These are phyloP conservation scores for Platanista minor DNA, from an alignment of 2,113 vertebrate genomes.

Conservation along the genomic window DNA sequence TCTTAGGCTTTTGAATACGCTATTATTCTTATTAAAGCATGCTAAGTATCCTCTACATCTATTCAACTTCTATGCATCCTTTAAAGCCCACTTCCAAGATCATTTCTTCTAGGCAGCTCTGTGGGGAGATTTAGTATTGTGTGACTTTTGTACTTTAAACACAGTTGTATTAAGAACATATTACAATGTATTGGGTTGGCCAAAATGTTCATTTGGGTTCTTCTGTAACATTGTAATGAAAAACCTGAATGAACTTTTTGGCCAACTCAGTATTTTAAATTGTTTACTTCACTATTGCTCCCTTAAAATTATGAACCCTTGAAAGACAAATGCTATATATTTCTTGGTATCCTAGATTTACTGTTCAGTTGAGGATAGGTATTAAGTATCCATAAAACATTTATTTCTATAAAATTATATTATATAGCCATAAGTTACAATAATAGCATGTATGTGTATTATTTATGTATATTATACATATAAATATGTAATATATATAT, in stretches of 20 bases:
- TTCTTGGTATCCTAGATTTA: conserved; percentile 11
- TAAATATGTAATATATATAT: neutral
- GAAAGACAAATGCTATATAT: neutral
- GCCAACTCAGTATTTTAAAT: no score
- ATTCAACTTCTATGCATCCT: neutral
- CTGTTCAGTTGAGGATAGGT: neutral
- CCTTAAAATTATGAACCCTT: neutral
- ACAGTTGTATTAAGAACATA: neutral
- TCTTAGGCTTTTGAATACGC: neutral
- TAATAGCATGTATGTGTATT: neutral
- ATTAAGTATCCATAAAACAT: neutral
- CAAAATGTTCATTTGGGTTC: no score
- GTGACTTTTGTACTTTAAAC: neutral
- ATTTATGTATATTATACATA: neutral
- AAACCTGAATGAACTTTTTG: no score
- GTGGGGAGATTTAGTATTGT: neutral
- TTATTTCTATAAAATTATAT: neutral
- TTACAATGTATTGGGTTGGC: neutral
- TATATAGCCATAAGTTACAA: neutral
- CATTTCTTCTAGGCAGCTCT: neutral
- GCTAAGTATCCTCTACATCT: neutral
- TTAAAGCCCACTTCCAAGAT: neutral
- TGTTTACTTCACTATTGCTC: neutral
- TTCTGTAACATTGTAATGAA: no score
- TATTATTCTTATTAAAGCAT: neutral